Percentiles rank a stretch among this genome's conserved stretches.
phyloP scores from a whole-genome alignment of 2,888 invertebrate genomes.

The Cephus pygmeus region DNA sequence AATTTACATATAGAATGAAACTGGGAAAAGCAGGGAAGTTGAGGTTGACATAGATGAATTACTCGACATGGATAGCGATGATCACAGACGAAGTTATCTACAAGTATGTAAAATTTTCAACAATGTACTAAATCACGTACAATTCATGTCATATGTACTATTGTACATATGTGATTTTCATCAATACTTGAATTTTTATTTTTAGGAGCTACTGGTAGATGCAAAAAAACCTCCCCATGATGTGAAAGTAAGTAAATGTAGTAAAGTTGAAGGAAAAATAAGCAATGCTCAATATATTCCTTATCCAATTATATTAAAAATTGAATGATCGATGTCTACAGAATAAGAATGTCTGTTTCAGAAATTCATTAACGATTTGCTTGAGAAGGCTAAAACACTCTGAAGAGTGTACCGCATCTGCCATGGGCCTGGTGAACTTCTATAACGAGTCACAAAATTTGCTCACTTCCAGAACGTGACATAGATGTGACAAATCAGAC shows the following conservation, averaged over 20 bases:
- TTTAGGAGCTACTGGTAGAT: constrained; percentile 81
- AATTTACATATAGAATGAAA: constrained; percentile 66
- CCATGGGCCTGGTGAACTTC: constrained; percentile 32
- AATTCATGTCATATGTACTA: not conserved
- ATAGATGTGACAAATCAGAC: constrained; percentile 26
- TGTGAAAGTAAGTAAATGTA: constrained; percentile 79
- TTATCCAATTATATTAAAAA: not conserved
- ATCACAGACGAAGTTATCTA: constrained; percentile 83
- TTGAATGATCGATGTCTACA: not conserved
- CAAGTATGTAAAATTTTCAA: constrained; percentile 69
- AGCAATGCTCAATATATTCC: not conserved
- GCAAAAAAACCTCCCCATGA: constrained; percentile 89
- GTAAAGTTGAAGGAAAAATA: not conserved
- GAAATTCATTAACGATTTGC: constrained; percentile 91
- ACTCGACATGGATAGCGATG: constrained; percentile 92
- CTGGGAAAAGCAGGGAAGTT: constrained; percentile 75
- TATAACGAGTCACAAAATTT: constrained; percentile 44
- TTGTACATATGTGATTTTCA: not conserved
- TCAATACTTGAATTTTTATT: constrained; percentile 35
- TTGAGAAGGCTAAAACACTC: constrained; percentile 90
- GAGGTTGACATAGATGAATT: constrained; percentile 96
- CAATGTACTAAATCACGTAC: not conserved
- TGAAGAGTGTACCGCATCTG: constrained; percentile 66
- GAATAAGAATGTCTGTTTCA: constrained; percentile 67
- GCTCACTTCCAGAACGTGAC: constrained; percentile 42